phyloP scores from a whole-genome alignment of 2,113 vertebrate genomes.

The Takifugu flavidus region DNA sequence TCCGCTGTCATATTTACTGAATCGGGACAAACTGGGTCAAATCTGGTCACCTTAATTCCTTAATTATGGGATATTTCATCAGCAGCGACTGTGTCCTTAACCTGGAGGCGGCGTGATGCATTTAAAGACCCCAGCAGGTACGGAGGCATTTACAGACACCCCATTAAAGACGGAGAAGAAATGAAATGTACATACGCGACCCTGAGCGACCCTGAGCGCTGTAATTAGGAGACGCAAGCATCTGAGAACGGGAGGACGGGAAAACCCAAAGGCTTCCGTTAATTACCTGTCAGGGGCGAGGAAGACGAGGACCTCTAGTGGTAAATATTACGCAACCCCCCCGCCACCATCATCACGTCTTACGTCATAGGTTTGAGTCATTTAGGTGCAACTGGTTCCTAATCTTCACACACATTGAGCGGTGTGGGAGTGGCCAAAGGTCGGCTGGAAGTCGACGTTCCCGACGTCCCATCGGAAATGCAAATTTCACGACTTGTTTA shows the following conservation, averaged over 20 bases:
- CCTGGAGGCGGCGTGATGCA: slow-evolving; percentile 20
- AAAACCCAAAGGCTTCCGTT: slow-evolving; percentile 52
- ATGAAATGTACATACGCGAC: slow-evolving; percentile 23
- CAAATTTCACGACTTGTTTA: too few relatives aligned
- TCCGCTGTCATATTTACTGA: slow-evolving; percentile 37
- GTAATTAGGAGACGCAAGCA: slow-evolving; percentile 43
- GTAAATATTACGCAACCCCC: slow-evolving; percentile 59
- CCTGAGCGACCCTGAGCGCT: slow-evolving; percentile 5
- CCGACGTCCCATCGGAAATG: too few relatives aligned
- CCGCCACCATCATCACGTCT: slow-evolving; percentile 15
- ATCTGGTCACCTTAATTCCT: slow-evolving; percentile 42
- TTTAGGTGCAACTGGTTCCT: slow-evolving; percentile 43
- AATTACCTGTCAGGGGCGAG: slow-evolving; percentile 63
- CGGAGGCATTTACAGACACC: background rate
- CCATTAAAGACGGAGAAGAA: background rate
- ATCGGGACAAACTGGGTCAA: slow-evolving; percentile 54
- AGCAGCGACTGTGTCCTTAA: slow-evolving; percentile 39
- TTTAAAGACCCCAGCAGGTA: background rate
- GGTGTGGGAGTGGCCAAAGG: slow-evolving; percentile 24
- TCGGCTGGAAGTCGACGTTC: slow-evolving; percentile 10
- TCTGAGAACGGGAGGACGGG: slow-evolving; percentile 35
- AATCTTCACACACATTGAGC: slow-evolving; percentile 27
- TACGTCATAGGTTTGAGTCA: slow-evolving; percentile 45
- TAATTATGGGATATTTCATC: slow-evolving; percentile 7
- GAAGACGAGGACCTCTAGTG: slow-evolving; percentile 37